Conservation (phyloP, 2,797 vertebrate genomes). For the Lithobates sylvaticus region DNA sequence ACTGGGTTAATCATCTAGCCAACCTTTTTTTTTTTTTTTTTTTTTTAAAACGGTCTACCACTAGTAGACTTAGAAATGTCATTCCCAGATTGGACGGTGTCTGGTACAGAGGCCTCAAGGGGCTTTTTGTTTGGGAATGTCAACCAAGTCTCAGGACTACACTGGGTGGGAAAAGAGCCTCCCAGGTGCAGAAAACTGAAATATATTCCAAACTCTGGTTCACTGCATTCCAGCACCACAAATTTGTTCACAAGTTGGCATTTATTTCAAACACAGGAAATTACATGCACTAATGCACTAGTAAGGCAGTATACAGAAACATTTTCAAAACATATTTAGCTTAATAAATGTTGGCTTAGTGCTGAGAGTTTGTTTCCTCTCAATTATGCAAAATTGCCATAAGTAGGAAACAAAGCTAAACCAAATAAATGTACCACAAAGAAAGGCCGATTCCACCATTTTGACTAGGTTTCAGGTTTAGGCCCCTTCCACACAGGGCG, state of each 20-base stretch:
- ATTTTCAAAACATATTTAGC: too few relatives aligned
- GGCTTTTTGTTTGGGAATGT: slow-evolving; percentile 6
- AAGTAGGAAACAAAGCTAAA: too few relatives aligned
- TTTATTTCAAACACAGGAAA: too few relatives aligned
- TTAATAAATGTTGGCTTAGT: too few relatives aligned
- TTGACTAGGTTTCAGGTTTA: too few relatives aligned
- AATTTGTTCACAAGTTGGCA: neutral
- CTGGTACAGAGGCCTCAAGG: slow-evolving; percentile 12
- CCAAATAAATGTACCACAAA: too few relatives aligned
- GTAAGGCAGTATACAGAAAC: too few relatives aligned
- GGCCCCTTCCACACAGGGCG: too few relatives aligned
- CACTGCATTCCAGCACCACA: neutral
- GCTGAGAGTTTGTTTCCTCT: too few relatives aligned
- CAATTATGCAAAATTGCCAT: too few relatives aligned
- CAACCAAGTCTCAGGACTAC: neutral
- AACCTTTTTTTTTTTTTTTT: neutral
- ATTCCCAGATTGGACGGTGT: slow-evolving; percentile 10
- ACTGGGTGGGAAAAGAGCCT: slow-evolving; percentile 31
- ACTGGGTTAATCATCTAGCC: neutral
- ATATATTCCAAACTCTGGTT: neutral
- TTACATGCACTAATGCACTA: too few relatives aligned
- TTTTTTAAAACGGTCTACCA: neutral
- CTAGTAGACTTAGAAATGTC: neutral
- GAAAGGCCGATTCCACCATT: too few relatives aligned
- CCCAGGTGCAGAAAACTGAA: slow-evolving; percentile 20